Evolutionary conservation across 30 jellyfish, hydroid and myxozoan genomes (phyloP).

Genomic region (Aurelia sp.): DNA sequence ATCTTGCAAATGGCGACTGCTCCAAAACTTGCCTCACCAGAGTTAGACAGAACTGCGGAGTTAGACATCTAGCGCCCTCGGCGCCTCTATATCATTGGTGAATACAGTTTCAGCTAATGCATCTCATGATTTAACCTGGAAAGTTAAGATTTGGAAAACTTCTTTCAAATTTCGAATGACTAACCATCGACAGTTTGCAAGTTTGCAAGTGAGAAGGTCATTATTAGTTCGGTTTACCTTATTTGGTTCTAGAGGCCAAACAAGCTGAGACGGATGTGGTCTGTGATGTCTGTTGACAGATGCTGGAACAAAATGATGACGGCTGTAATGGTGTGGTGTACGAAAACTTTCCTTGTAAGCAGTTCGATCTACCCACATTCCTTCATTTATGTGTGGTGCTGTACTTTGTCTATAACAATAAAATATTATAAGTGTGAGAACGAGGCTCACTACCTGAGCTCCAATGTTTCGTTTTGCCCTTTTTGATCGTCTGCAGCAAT

Average conservation of each 20-base stretch:
- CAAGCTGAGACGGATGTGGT: conserved; percentile 84
- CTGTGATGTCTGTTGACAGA: conserved; percentile 80
- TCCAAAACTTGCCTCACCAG: too few relatives aligned
- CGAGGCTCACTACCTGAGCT: neutral
- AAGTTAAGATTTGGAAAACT: too few relatives aligned
- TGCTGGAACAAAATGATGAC: conserved; percentile 63
- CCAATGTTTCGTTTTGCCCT: neutral
- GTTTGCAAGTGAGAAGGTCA: too few relatives aligned
- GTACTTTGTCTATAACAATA: conserved; percentile 69
- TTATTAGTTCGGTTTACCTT: conserved; percentile 41
- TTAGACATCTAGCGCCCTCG: too few relatives aligned
- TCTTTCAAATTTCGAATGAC: too few relatives aligned
- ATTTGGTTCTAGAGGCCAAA: conserved; percentile 89
- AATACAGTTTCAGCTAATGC: too few relatives aligned
- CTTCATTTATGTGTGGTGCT: conserved; percentile 69
- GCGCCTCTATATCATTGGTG: too few relatives aligned
- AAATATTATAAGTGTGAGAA: neutral
- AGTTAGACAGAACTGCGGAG: too few relatives aligned
- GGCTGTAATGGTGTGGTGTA: conserved; percentile 85
- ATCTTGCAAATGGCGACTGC: too few relatives aligned
- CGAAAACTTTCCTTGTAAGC: conserved; percentile 72
- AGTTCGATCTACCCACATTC: conserved; percentile 76
- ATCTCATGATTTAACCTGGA: too few relatives aligned
- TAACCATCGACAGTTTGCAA: too few relatives aligned
- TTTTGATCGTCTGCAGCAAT: neutral